A percentile compares a stretch with the other conserved stretches of the same genome.
Evolutionary conservation across 1,140 invertebrate genomes (phyloP).

Genomic region (Drosophila lacertosa): DNA sequence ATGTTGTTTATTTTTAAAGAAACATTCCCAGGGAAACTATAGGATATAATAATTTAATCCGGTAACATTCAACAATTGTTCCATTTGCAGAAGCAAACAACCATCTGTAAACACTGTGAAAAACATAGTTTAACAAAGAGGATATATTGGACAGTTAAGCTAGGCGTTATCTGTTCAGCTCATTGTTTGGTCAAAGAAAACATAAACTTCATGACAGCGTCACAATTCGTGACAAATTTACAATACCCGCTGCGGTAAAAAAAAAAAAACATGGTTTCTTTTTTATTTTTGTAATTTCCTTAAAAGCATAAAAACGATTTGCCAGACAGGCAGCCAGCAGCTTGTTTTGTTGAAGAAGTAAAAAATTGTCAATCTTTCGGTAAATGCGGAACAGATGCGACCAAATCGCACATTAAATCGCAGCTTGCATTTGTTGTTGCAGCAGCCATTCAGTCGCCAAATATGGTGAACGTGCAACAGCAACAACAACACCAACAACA

Average conservation of each 20-base stretch:
- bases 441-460: constrained; percentile 18
- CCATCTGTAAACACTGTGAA: too few species aligned
- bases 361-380: constrained; percentile 41
- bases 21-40: too few species aligned
- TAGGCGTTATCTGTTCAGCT: background rate
- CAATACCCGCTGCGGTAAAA: background rate
- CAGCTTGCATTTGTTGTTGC: constrained; percentile 12
- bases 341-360: constrained; percentile 26
- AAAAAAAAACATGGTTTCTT: background rate
- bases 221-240: constrained; percentile 5
- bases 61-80: too few species aligned
- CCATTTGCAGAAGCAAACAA: too few species aligned
- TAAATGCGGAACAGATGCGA: constrained; percentile 47
- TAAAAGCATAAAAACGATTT: constrained; percentile 59
- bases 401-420: constrained; percentile 33
- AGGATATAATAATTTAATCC: too few species aligned
- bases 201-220: background rate
- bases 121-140: too few species aligned
- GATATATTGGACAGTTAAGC: background rate
- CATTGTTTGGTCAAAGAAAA: background rate
- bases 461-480: constrained; percentile 27
- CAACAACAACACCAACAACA: constrained; percentile 10
- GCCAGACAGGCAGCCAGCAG: constrained; percentile 20
- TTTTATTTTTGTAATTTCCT: constrained; percentile 42
- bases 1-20: too few species aligned